A percentile compares a stretch with the other conserved stretches of the same genome.
phyloP scores from a whole-genome alignment of 2,888 invertebrate genomes.

The Holacanthella duospinosa region DNA sequence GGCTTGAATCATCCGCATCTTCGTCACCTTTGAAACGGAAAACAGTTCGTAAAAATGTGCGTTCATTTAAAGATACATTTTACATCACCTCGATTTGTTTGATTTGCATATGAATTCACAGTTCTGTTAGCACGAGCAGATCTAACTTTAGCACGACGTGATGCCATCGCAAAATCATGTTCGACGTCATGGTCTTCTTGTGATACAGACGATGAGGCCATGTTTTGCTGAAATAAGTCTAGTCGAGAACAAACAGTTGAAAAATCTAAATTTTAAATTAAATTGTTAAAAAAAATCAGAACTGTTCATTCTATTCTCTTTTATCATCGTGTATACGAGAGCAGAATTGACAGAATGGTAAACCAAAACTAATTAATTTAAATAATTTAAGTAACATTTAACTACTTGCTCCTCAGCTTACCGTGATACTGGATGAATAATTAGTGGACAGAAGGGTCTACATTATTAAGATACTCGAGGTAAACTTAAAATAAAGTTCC shows the following conservation, averaged over 20 bases:
- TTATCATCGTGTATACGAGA: too few species aligned
- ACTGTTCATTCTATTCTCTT: background rate
- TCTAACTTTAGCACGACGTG: slow-evolving; percentile 47
- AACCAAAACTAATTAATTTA: too few species aligned
- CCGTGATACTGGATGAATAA: too few species aligned
- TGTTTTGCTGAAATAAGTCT: too few species aligned
- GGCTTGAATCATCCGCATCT: slow-evolving; percentile 22
- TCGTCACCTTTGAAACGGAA: slow-evolving; percentile 13
- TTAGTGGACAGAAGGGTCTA: too few species aligned
- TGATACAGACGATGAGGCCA: slow-evolving; percentile 53
- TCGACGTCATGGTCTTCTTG: slow-evolving; percentile 49
- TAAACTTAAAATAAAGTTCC: too few species aligned
- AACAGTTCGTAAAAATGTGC: background rate
- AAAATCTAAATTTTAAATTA: background rate
- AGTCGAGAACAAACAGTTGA: too few species aligned
- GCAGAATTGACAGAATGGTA: too few species aligned
- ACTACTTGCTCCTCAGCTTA: too few species aligned
- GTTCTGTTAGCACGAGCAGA: slow-evolving; percentile 45
- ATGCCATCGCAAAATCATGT: slow-evolving; percentile 48
- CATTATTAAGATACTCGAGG: too few species aligned
- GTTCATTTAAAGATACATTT: too few species aligned
- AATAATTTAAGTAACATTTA: too few species aligned
- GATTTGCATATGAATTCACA: slow-evolving; percentile 34
- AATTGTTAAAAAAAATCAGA: background rate
- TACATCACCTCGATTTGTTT: slow-evolving; percentile 33